Conservation (phyloP, 2,797 vertebrate genomes). For the Sternotherus odoratus region DNA sequence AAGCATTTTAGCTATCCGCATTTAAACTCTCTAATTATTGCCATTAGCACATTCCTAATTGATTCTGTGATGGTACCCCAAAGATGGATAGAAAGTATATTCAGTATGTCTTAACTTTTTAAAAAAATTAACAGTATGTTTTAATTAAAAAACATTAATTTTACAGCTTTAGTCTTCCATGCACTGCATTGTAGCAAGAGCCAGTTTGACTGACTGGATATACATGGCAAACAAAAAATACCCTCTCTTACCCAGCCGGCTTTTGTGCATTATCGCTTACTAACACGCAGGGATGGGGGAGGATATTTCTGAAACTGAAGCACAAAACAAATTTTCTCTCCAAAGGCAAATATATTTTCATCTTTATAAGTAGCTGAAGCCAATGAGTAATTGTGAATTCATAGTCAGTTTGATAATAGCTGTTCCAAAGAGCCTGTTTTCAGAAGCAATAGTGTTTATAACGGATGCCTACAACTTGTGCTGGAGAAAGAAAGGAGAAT, state of each 20-base stretch:
- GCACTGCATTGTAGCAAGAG: neutral
- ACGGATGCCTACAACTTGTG: neutral
- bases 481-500: neutral
- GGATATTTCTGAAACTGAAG: conserved; percentile 11
- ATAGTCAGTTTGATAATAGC: neutral
- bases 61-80: neutral
- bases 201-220: neutral
- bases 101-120: neutral
- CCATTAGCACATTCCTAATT: neutral
- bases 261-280: neutral
- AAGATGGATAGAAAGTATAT: neutral
- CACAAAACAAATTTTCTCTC: neutral
- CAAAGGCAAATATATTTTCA: neutral
- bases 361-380: neutral
- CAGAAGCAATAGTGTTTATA: neutral
- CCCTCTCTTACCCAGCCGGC: neutral
- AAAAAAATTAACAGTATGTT: neutral
- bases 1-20: neutral
- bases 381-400: neutral
- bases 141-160: neutral
- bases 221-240: neutral
- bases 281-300: neutral
- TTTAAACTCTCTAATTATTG: neutral
- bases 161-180: neutral
- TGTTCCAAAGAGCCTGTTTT: conserved; percentile 2